phyloP scores from a whole-genome alignment of 1,140 invertebrate genomes.

The Pseudoatta argentina region DNA sequence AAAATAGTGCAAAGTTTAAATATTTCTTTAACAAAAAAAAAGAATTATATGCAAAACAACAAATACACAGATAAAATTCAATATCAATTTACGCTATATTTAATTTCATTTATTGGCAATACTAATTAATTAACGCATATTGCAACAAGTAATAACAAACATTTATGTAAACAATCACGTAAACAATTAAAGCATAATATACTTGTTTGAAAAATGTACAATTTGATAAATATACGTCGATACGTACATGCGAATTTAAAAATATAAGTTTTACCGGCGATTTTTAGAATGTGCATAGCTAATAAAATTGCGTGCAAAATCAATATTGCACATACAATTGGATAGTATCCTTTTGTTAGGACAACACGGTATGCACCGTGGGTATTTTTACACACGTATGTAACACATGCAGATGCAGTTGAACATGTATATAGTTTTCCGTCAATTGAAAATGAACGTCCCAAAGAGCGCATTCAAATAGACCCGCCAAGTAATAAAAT shows the following conservation, averaged over 20 bases:
- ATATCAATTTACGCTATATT: background rate
- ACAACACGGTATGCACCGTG: background rate
- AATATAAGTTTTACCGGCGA: background rate
- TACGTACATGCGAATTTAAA: background rate
- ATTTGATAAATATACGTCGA: background rate
- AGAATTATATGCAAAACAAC: background rate
- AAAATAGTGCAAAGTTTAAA: background rate
- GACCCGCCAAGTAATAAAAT: slow-evolving; percentile 2
- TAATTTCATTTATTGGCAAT: slow-evolving; percentile 2
- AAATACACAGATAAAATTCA: background rate
- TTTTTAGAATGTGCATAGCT: background rate
- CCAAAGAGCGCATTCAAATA: slow-evolving; percentile 9
- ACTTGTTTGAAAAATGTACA: background rate
- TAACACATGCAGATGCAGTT: background rate
- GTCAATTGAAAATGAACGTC: slow-evolving; percentile 6
- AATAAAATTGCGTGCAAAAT: background rate
- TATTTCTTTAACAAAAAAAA: background rate
- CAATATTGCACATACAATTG: slow-evolving; percentile 23
- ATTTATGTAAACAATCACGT: background rate
- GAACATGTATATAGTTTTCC: background rate
- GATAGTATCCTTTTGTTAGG: background rate
- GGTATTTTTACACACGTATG: background rate
- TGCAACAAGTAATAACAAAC: background rate
- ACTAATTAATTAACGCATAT: slow-evolving; percentile 2
- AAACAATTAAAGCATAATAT: background rate